Conservation (phyloP, 2,113 vertebrate species). For the Hemichromis elongatus region DNA sequence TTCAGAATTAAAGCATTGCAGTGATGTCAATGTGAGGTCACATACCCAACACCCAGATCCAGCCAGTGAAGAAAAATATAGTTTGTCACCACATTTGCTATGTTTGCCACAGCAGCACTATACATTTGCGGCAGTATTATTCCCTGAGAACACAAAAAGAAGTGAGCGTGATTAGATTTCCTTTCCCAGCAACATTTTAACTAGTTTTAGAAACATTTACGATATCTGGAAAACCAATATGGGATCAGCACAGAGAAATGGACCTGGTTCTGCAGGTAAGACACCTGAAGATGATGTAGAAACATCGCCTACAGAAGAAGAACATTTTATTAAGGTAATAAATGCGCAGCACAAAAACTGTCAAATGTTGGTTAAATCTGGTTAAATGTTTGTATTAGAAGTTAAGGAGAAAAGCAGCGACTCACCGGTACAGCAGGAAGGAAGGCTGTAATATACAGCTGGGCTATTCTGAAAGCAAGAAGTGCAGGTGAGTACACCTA, state of each 20-base stretch:
- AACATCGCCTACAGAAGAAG: conserved; percentile 75
- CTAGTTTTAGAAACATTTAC: neutral
- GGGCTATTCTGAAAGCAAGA: conserved; percentile 80
- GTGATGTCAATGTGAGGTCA: neutral
- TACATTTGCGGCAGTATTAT: conserved; percentile 85
- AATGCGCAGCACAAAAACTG: neutral
- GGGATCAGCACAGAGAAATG: neutral
- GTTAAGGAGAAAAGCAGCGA: conserved; percentile 5
- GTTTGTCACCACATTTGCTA: conserved; percentile 81
- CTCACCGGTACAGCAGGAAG: conserved; percentile 91
- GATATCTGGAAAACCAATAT: neutral
- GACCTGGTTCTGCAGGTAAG: conserved; percentile 90
- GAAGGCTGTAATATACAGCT: conserved; percentile 84
- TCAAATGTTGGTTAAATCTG: neutral
- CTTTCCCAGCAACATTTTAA: neutral
- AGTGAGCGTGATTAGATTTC: neutral
- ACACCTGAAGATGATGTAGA: conserved; percentile 80
- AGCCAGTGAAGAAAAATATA: conserved; percentile 79
- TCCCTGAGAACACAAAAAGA: conserved; percentile 67
- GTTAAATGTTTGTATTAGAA: neutral
- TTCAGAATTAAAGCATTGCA: neutral
- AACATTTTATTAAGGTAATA: neutral
- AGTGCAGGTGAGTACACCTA: neutral
- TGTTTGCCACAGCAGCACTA: conserved; percentile 76
- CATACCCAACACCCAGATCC: conserved; percentile 86